Evolutionary conservation across 2,797 vertebrate species (phyloP).

Genomic region (Parauchenoglanis ngamensis): DNA sequence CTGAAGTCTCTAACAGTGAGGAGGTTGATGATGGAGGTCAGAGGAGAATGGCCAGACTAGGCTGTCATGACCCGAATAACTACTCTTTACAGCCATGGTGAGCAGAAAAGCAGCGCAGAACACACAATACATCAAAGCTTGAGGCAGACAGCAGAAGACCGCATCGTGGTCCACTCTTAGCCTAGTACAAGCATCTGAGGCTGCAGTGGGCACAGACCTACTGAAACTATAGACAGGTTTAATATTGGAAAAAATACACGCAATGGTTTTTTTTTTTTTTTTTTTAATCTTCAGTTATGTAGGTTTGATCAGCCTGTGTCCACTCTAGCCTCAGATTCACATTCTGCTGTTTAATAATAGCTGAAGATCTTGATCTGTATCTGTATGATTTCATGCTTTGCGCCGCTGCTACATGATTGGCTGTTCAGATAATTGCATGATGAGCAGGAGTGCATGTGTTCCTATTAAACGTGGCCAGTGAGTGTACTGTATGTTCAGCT

Average conservation of each 20-base stretch:
- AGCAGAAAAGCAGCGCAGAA: neutral
- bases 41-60: neutral
- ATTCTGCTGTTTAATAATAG: neutral
- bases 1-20: neutral
- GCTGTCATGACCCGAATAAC: neutral
- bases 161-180: neutral
- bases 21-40: neutral
- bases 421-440: neutral
- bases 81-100: neutral
- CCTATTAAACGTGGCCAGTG: neutral
- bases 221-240: neutral
- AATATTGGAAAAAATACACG: neutral
- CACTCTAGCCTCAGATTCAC: neutral
- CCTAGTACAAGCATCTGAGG: neutral
- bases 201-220: neutral
- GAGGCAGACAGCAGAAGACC: neutral
- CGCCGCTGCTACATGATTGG: neutral
- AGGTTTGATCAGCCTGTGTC: neutral
- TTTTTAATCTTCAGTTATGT: too few species aligned
- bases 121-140: neutral
- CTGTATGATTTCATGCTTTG: neutral
- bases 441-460: neutral
- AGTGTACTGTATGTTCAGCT: neutral
- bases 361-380: neutral
- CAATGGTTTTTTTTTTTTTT: neutral